Evolutionary conservation across 2,113 vertebrate species (phyloP).

Genomic region (Amblyopsis rosae): DNA sequence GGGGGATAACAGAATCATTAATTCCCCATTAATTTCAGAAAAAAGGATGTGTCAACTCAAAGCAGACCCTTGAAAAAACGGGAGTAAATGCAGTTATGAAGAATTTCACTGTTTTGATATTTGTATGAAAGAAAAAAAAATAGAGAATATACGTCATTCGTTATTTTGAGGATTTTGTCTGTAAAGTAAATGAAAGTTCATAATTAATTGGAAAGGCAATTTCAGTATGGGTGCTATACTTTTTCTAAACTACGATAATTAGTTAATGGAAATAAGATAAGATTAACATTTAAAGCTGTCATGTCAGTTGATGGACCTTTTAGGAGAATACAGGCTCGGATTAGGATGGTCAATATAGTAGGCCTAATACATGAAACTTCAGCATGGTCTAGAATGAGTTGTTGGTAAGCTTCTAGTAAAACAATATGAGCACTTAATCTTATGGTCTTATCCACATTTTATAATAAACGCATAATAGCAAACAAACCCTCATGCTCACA

Average conservation of each 20-base stretch:
- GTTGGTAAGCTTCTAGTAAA: no score
- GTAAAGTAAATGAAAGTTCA: slow-evolving; percentile 5
- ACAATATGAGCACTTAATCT: no score
- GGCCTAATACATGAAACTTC: no score
- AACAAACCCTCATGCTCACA: neutral
- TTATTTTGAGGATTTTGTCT: slow-evolving; percentile 1
- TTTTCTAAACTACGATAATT: no score
- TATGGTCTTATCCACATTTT: neutral
- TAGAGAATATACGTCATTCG: slow-evolving; percentile 16
- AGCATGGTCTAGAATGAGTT: no score
- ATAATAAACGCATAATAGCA: neutral
- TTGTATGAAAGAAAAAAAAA: neutral
- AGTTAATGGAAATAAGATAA: no score
- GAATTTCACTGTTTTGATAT: slow-evolving; percentile 27
- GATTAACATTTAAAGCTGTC: no score
- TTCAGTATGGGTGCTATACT: no score
- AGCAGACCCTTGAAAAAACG: slow-evolving; percentile 37
- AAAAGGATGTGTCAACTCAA: slow-evolving; percentile 50
- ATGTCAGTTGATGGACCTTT: no score
- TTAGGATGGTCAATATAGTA: no score
- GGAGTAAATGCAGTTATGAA: slow-evolving; percentile 14
- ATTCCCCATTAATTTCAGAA: slow-evolving; percentile 75
- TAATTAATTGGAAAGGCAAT: no score
- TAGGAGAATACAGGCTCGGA: no score
- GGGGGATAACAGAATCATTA: slow-evolving; percentile 77